Conservation (phyloP, 2,888 invertebrate genomes). For the Malthinus flaveolus region DNA sequence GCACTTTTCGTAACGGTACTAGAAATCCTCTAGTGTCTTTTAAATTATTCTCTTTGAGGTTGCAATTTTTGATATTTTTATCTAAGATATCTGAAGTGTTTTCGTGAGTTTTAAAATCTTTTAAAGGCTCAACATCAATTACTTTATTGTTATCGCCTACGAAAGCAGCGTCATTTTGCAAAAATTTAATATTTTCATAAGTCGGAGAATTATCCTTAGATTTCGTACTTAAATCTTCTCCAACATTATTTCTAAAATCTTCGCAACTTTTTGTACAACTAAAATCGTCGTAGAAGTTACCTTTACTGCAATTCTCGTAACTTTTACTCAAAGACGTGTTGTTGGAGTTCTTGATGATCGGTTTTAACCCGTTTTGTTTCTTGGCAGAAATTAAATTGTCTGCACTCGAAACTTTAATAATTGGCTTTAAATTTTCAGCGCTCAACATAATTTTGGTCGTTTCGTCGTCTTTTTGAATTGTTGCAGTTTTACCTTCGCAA, state of each 20-base stretch:
- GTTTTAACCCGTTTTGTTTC: conserved; percentile 29
- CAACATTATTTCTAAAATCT: conserved; percentile 28
- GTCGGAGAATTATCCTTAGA: conserved; percentile 37
- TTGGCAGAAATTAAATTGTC: conserved; percentile 37
- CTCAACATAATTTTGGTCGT: conserved; percentile 32
- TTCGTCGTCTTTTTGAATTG: conserved; percentile 9
- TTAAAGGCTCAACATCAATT: conserved; percentile 13
- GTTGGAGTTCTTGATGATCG: conserved; percentile 40
- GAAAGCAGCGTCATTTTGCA: conserved; percentile 47
- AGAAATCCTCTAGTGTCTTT: conserved; percentile 37
- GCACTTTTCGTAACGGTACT: conserved; percentile 46
- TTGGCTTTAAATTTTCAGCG: conserved; percentile 40
- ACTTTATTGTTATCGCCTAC: conserved; percentile 20
- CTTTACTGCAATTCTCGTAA: conserved; percentile 34
- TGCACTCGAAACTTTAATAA: conserved; percentile 42
- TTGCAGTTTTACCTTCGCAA: conserved; percentile 55
- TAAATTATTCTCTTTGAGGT: conserved; percentile 37
- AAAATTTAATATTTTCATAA: conserved; percentile 50
- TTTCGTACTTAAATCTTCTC: background rate
- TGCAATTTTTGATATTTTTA: conserved; percentile 9
- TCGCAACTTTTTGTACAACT: conserved; percentile 42
- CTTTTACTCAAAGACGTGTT: conserved; percentile 35
- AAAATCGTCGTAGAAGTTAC: conserved; percentile 22
- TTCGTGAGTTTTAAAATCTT: background rate
- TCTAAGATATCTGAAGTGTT: background rate